phyloP scores from a whole-genome alignment of 2,888 invertebrate species.

The Pilophorus perplexus region DNA sequence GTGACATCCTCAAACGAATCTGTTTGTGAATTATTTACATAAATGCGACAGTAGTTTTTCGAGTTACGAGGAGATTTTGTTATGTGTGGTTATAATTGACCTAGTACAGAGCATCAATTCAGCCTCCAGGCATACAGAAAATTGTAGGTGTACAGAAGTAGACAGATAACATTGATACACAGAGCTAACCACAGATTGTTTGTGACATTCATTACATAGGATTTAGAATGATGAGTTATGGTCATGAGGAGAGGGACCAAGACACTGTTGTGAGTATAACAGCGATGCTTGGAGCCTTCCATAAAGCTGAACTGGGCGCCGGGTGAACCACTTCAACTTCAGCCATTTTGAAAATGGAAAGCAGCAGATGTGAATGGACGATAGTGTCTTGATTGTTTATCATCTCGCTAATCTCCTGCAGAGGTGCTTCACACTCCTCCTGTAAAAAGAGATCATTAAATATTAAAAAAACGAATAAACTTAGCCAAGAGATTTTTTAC shows the following conservation, averaged over 20 bases:
- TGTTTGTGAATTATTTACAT: constrained; percentile 38
- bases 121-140: constrained; percentile 38
- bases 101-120: constrained; percentile 35
- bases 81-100: constrained; percentile 30
- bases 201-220: constrained; percentile 32
- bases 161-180: constrained; percentile 41
- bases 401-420: constrained; percentile 76
- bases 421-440: constrained; percentile 80
- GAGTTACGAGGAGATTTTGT: background rate
- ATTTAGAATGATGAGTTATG: constrained; percentile 12
- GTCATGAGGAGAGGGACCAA: constrained; percentile 41
- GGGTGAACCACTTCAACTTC: constrained; percentile 72
- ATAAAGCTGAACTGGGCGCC: constrained; percentile 45
- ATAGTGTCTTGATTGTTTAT: constrained; percentile 83
- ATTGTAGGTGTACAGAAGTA: constrained; percentile 35
- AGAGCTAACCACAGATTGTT: constrained; percentile 40
- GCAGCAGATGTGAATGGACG: constrained; percentile 78
- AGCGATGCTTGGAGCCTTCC: constrained; percentile 38
- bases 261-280: constrained; percentile 8
- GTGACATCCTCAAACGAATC: no score
- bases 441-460: no score
- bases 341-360: constrained; percentile 89
- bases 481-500: background rate
- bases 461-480: background rate
- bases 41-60: constrained; percentile 23